Base-by-base conservation (phyloP, 2,888 invertebrate genomes). In the Sthenelais limicola region DNA sequence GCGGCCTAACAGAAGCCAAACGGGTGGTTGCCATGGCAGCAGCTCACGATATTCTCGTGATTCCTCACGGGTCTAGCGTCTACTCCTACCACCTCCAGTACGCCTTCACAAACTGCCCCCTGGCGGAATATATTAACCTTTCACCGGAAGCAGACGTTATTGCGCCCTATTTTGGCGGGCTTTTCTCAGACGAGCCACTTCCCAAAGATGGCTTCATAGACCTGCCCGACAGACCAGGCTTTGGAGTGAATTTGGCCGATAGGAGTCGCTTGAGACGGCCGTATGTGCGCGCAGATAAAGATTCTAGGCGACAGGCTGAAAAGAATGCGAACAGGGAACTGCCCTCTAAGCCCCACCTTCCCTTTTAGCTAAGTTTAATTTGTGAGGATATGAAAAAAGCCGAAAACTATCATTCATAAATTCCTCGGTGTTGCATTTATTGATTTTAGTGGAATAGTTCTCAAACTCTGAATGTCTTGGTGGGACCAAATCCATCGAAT, bases 81-180 rank as follows among this genome's bases (percentile, higher is more conserved):
- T 86, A 85, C 75, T 85, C 85, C 2, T 86, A 85, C 74, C 86
- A 86, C 71, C 82, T 86, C 3, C 85, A 85, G 75, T 84, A 83
- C 70, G 85, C 85, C 18, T 85, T 84, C 77, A 75, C 78, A 28
- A 86, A 86, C 74, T 86, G 85, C 56, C 85, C 86, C 0, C 73
- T 86, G 7, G 85, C 84, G 0, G 86, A 86, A 73, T 86, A 80
- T 77, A 85, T 86, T 74, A 83, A 84, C 74, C 75, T 85, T 24
- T 84, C 85, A 68, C 82, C 83, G 3, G 76, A 80, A 9, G 82
- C 82, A 0, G 84, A 85, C 72, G 75, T 77, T 49, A 80, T 86
- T 33, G 80, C 80, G n/a, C 86, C 86, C 1, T 85, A 84, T 71
- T 83, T 86, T 66, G 85, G 86, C 12, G 82, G 81, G n/a, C 72